Conservation (phyloP, 1,140 invertebrate species). For the Zaprionus vittiger region DNA sequence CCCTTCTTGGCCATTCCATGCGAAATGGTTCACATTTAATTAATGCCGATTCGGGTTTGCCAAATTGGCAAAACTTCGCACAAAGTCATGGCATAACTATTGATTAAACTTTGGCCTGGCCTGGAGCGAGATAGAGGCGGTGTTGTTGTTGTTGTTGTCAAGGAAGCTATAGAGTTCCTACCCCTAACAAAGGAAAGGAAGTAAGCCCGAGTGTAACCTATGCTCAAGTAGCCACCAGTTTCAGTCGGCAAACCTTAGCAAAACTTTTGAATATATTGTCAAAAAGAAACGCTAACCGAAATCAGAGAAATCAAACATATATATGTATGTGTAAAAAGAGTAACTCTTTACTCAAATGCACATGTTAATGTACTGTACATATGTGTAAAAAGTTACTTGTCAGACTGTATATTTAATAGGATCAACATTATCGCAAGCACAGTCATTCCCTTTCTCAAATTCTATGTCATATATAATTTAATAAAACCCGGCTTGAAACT, state of each 20-base stretch:
- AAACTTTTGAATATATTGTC: background rate
- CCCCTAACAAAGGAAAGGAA: background rate
- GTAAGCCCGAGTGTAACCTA: background rate
- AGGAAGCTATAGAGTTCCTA: background rate
- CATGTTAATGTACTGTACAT: too few relatives aligned
- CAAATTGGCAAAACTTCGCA: slow-evolving; percentile 22
- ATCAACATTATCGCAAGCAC: background rate
- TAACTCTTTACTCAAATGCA: too few relatives aligned
- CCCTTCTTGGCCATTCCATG: slow-evolving; percentile 88
- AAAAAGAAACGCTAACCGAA: background rate
- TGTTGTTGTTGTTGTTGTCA: background rate
- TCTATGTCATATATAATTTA: background rate
- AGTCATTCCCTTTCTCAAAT: background rate
- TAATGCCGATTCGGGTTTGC: background rate
- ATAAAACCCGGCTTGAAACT: background rate
- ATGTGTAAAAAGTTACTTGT: too few relatives aligned
- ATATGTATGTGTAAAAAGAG: too few relatives aligned
- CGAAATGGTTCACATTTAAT: slow-evolving; percentile 53
- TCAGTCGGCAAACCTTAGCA: background rate
- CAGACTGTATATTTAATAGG: background rate
- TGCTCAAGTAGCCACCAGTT: background rate
- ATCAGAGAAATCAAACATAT: background rate
- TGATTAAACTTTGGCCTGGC: slow-evolving; percentile 36
- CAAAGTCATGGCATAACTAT: slow-evolving; percentile 19
- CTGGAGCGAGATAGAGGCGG: background rate